Conservation (phyloP, 2,113 vertebrate genomes). For the Tragelaphus strepsiceros region DNA sequence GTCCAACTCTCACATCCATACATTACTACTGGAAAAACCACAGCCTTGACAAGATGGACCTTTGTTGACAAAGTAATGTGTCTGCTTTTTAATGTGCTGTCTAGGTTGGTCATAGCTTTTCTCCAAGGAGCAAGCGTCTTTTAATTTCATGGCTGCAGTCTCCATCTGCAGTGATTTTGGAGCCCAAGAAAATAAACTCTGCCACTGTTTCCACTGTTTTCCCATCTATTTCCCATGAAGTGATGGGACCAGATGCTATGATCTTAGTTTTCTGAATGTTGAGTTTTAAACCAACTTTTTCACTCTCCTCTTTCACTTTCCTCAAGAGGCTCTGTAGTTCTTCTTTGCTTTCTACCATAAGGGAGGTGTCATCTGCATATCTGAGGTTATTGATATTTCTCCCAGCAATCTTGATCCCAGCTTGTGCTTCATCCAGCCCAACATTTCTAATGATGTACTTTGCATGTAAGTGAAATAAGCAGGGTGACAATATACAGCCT, state of each 20-base stretch:
- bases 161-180: not conserved
- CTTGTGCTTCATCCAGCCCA: not conserved
- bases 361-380: not conserved
- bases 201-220: not conserved
- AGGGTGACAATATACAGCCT: not conserved
- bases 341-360: not conserved
- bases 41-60: not conserved
- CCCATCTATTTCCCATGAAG: not conserved
- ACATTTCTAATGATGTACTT: rapidly evolving
- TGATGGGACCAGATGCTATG: not conserved
- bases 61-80: not conserved
- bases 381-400: not conserved
- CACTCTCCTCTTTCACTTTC: not conserved
- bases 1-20: too few species aligned
- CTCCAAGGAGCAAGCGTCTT: not conserved
- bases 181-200: not conserved
- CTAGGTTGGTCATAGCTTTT: not conserved
- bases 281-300: not conserved
- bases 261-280: not conserved
- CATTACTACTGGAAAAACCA: not conserved
- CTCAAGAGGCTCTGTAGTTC: not conserved
- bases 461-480: not conserved
- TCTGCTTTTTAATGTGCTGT: not conserved
- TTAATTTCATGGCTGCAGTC: not conserved
- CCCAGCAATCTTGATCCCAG: not conserved